Base-by-base conservation (phyloP, 2,888 invertebrate genomes). In the Trissolcus brochymenae region DNA sequence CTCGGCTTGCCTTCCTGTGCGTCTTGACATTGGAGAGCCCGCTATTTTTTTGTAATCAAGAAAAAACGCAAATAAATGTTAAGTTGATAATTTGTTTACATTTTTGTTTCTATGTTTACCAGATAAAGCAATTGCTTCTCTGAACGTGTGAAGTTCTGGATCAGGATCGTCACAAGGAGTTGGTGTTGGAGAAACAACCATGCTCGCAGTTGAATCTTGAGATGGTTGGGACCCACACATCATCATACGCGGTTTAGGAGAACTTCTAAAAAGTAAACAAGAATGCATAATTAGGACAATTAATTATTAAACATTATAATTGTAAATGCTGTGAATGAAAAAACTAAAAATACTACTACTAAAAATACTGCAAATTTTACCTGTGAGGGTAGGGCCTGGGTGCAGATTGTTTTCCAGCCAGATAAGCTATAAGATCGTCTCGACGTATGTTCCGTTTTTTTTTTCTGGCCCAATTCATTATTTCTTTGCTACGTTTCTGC, bases 381-480 rank as follows among this genome's bases (percentile, higher is more conserved):
- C 91, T 91, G 85, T 90, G 91, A 83, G 90, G 89, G 80, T 90
- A 90, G 68, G 90, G 89, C 78, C 90, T 87, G 61, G 92, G 91
- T 76, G 94, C 94, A 72, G 92, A 91, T 81, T 92, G 91, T 88
- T 93, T 93, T 35, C 95, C 95, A 82, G 94, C 92, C 72, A 95
- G 91, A 90, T 94, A 95, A 16, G 94, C 94, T 82, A 95, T 90
- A 25, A 95, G 90, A 86, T 95, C 95, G 85, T 95, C 95, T 49
- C 95, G 90, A 25, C 94, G 91, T 82, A 95, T 95, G 87, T 93
- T 91, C 81, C 94, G 91, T 88, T 94, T 92, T 88, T 92, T 92
- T 89, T 94, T 94, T 81, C 92, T 91, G 14, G 93, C 94, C 95
- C 95, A 95, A 83, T 93, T 93, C 82, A 94, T 91, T 83, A 95